phyloP scores from a whole-genome alignment of 2,797 vertebrate genomes.

The Tenualosa thibaudeaui region DNA sequence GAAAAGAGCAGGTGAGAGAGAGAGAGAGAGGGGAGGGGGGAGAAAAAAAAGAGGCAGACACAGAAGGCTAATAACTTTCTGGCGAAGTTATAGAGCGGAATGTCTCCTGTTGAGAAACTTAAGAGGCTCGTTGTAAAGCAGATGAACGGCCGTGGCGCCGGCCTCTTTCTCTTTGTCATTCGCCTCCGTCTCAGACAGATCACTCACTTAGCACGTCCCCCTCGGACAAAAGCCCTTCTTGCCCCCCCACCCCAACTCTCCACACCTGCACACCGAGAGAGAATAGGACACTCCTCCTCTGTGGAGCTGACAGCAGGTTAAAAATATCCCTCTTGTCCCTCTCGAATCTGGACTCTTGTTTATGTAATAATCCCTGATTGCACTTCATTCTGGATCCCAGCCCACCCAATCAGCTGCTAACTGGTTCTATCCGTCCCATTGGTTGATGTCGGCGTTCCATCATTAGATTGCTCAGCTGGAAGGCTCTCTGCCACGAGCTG shows the following conservation, averaged over 20 bases:
- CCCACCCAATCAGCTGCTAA: conserved; percentile 15
- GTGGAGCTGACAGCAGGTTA: neutral
- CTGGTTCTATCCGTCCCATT: neutral
- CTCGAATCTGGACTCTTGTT: neutral
- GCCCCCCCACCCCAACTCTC: neutral
- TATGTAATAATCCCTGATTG: conserved; percentile 4
- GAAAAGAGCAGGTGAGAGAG: neutral
- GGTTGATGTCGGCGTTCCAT: neutral
- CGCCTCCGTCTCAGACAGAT: conserved; percentile 24
- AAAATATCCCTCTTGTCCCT: neutral
- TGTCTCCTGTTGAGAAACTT: conserved; percentile 69
- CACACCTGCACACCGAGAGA: neutral
- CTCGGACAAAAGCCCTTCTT: neutral
- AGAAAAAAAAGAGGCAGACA: conserved; percentile 64
- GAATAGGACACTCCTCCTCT: neutral
- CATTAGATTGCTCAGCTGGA: neutral
- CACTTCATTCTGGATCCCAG: neutral
- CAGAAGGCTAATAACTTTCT: conserved; percentile 71
- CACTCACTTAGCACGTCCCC: neutral
- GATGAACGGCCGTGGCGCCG: conserved; percentile 30
- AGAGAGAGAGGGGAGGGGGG: neutral
- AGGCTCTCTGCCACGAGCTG: neutral
- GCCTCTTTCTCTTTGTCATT: conserved; percentile 30
- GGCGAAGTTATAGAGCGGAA: conserved; percentile 75
- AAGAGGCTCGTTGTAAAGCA: conserved; percentile 45